Percentiles rank a stretch among this genome's conserved stretches.
phyloP scores from a whole-genome alignment of 2,113 vertebrate genomes.

The Salvelinus alpinus region DNA sequence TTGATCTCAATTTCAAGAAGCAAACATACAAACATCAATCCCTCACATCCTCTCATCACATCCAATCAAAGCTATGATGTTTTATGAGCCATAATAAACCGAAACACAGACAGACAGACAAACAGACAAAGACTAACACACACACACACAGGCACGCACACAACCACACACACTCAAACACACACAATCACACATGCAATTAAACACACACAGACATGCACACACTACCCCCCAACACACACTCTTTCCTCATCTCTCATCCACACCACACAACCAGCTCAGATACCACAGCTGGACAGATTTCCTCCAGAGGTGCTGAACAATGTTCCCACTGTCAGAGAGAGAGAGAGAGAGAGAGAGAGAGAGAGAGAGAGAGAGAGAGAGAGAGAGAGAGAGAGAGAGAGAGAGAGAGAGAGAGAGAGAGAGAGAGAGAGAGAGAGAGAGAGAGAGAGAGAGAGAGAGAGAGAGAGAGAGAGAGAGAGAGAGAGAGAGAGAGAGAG shows the following conservation, averaged over 20 bases:
- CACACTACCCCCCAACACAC: too few relatives aligned
- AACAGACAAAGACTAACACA: not conserved
- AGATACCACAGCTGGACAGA: not conserved
- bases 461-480: too few relatives aligned
- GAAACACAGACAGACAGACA: not conserved
- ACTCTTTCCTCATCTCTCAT: not conserved
- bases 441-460: too few relatives aligned
- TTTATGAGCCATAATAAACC: not conserved
- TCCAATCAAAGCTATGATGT: not conserved
- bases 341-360: not conserved
- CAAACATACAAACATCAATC: not conserved
- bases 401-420: not conserved
- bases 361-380: not conserved
- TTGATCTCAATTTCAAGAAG: constrained; percentile 1
- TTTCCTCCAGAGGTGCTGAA: constrained; percentile 11
- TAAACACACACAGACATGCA: not conserved
- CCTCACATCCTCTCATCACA: not conserved
- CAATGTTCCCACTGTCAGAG: constrained; percentile 21
- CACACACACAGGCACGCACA: not conserved
- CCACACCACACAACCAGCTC: not conserved
- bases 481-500: too few relatives aligned
- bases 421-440: too few relatives aligned
- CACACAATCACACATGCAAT: not conserved
- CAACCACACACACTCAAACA: not conserved
- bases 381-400: not conserved